These are phyloP conservation scores for Nesidiocoris tenuis DNA, from an alignment of 2,888 invertebrate genomes.

Conservation along the genomic window DNA sequence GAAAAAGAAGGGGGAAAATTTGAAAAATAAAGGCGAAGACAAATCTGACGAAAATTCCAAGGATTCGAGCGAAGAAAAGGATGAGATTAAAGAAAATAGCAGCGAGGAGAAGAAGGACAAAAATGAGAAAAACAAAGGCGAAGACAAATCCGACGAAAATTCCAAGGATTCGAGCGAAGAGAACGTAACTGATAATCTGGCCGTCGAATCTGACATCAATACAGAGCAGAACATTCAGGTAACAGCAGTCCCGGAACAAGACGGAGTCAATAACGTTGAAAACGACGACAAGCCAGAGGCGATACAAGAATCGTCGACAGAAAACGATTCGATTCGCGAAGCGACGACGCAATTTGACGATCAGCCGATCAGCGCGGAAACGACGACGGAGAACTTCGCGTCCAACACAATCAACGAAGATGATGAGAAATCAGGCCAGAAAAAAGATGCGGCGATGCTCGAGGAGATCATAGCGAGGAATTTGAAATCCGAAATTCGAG, in stretches of 20 bases:
- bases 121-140: not conserved
- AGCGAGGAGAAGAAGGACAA: not conserved
- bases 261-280: not conserved
- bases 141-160: conserved; percentile 45
- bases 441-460: conserved; percentile 44
- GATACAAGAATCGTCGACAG: conserved; percentile 12
- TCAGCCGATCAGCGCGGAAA: not conserved
- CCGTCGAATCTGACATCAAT: conserved; percentile 26
- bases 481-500: conserved; percentile 52
- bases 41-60: not conserved
- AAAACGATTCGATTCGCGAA: conserved; percentile 9
- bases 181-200: conserved; percentile 29
- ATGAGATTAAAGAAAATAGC: conserved; percentile 41
- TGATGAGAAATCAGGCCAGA: conserved; percentile 51
- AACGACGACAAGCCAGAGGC: conserved; percentile 15
- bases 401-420: conserved; percentile 53
- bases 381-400: conserved; percentile 47
- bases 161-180: conserved; percentile 40
- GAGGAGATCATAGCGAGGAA: conserved; percentile 53
- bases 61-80: not conserved
- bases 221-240: not conserved
- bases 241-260: not conserved
- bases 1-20: conserved; percentile 44
- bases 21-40: no score
- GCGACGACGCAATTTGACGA: conserved; percentile 5